Conservation (phyloP, 2,888 invertebrate genomes). For the Alviniconcha strummeri region DNA sequence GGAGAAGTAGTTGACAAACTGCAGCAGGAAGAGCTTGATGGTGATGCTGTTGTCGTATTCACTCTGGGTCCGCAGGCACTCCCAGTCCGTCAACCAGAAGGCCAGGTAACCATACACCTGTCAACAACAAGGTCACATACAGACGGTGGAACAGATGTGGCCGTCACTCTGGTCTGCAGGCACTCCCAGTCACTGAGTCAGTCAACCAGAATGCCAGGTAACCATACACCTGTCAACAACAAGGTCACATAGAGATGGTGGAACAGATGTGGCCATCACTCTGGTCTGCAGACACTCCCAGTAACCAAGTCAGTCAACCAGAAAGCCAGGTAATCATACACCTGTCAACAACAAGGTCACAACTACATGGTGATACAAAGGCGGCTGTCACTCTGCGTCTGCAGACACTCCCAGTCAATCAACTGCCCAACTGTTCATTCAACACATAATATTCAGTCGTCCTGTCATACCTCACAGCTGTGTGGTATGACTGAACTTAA, state of each 20-base stretch:
- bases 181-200: conserved; percentile 90
- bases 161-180: conserved; percentile 94
- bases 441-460: too few species aligned
- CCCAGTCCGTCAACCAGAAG: conserved; percentile 89
- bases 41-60: conserved; percentile 97
- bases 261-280: not conserved
- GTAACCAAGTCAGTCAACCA: too few species aligned
- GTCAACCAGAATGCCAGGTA: conserved; percentile 85
- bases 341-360: not conserved
- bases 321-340: conserved; percentile 35
- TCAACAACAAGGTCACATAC: too few species aligned
- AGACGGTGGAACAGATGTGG: conserved; percentile 91
- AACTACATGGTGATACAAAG: too few species aligned
- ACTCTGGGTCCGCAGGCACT: conserved; percentile 90
- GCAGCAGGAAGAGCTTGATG: conserved; percentile 93
- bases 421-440: conserved; percentile 72
- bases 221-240: conserved; percentile 53
- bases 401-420: conserved; percentile 67
- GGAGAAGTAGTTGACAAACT: conserved; percentile 97
- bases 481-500: too few species aligned
- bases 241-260: too few species aligned
- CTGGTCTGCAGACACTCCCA: too few species aligned
- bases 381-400: not conserved
- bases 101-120: conserved; percentile 76
- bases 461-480: too few species aligned